A percentile compares a stretch with the other conserved stretches of the same genome.
Evolutionary conservation across 2,888 invertebrate species (phyloP).

Genomic region (Spatulosminthurus flaviceps): DNA sequence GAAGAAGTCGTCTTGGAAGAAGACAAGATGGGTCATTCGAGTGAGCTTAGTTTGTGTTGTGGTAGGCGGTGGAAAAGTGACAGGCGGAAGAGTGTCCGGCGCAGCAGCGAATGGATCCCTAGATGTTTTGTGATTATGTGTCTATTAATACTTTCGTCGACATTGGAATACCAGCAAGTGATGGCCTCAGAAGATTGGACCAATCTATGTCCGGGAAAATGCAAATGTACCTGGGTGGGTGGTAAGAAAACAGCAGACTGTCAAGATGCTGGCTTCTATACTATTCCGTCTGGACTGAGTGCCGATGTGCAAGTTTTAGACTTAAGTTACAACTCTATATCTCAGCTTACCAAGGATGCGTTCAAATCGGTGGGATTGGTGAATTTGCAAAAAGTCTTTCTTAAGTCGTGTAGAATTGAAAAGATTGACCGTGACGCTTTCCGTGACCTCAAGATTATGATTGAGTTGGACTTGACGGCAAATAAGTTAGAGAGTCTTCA

Average conservation of each 20-base stretch:
- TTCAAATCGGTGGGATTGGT: slow-evolving; percentile 81
- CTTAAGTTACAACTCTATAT: slow-evolving; percentile 81
- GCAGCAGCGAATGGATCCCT: neutral
- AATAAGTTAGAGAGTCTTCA: slow-evolving; percentile 51
- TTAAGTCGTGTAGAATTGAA: slow-evolving; percentile 69
- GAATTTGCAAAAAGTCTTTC: slow-evolving; percentile 84
- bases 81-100: neutral
- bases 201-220: slow-evolving; percentile 78
- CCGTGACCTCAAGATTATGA: slow-evolving; percentile 53
- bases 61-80: slow-evolving; percentile 27
- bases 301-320: slow-evolving; percentile 86
- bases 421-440: slow-evolving; percentile 53
- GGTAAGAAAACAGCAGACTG: slow-evolving; percentile 91
- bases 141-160: slow-evolving; percentile 16
- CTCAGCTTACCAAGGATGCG: slow-evolving; percentile 78
- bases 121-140: slow-evolving; percentile 23
- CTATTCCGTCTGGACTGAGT: slow-evolving; percentile 79
- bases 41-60: slow-evolving; percentile 29
- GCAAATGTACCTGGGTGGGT: slow-evolving; percentile 87
- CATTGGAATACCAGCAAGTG: neutral
- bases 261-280: slow-evolving; percentile 80
- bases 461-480: slow-evolving; percentile 55
- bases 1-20: neutral
- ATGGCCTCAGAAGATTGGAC: slow-evolving; percentile 54
- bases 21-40: slow-evolving; percentile 30